A percentile compares a stretch with the other conserved stretches of the same genome.
phyloP scores from a whole-genome alignment of 1,140 invertebrate species.

The Trichoplusia ni region DNA sequence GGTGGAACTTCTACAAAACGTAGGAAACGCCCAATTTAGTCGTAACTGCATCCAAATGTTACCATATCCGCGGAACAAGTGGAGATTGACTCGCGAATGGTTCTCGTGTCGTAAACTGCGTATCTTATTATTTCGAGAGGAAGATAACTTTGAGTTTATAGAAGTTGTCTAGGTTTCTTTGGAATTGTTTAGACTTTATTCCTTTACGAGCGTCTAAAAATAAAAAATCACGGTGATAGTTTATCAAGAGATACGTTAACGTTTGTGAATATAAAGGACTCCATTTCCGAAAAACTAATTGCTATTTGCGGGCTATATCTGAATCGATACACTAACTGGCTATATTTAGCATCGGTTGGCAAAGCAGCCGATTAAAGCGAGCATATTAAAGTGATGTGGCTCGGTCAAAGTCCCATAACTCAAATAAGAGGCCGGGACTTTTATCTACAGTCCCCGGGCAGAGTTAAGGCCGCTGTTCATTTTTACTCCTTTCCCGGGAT shows the following conservation, averaged over 20 bases:
- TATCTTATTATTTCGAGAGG: slow-evolving; percentile 62
- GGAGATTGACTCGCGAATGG: slow-evolving; percentile 72
- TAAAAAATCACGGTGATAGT: no score
- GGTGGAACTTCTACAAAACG: slow-evolving; percentile 46
- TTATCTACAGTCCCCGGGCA: slow-evolving; percentile 51
- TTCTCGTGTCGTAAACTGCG: slow-evolving; percentile 65
- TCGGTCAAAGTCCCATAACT: slow-evolving; percentile 51
- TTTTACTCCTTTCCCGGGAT: slow-evolving; percentile 46
- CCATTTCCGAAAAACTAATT: no score
- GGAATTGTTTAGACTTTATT: no score
- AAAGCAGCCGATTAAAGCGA: not conserved
- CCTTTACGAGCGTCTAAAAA: no score
- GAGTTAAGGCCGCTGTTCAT: slow-evolving; percentile 50
- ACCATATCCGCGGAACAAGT: slow-evolving; percentile 70
- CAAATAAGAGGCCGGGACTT: slow-evolving; percentile 53
- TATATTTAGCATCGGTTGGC: not conserved
- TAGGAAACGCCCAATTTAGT: slow-evolving; percentile 64
- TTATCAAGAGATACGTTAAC: no score
- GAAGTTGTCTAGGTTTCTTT: slow-evolving; percentile 51
- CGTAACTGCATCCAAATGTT: slow-evolving; percentile 73
- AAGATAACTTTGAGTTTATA: slow-evolving; percentile 64
- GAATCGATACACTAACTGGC: no score
- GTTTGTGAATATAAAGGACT: no score
- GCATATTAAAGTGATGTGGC: slow-evolving; percentile 35
- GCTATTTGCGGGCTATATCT: no score